Conservation (phyloP, 2,797 vertebrate genomes). For the Micrastur ruficollis region DNA sequence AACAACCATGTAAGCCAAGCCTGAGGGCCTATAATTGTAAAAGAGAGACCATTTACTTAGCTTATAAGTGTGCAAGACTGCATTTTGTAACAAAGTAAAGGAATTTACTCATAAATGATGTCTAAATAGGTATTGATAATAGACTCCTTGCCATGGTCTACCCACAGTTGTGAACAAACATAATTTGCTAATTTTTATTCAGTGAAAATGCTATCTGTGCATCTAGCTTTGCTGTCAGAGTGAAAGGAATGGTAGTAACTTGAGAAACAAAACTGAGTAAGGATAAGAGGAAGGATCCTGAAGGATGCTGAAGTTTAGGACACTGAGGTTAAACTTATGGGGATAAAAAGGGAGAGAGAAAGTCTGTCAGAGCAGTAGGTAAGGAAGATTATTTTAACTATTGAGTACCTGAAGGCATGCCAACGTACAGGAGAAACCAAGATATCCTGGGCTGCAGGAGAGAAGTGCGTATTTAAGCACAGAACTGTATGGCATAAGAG, state of each 20-base stretch:
- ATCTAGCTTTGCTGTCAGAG: neutral
- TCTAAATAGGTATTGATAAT: neutral
- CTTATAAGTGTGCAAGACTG: neutral
- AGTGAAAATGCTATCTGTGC: neutral
- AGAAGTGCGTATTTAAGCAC: rapidly evolving
- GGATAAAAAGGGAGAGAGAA: neutral
- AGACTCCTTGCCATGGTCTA: neutral
- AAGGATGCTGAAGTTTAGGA: neutral
- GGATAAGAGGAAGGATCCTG: neutral
- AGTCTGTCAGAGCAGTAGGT: neutral
- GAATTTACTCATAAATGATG: neutral
- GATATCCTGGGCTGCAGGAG: neutral
- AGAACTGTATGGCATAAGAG: neutral
- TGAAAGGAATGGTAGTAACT: neutral
- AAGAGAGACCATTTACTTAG: neutral
- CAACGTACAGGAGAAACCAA: neutral
- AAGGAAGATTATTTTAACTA: neutral
- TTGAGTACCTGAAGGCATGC: neutral
- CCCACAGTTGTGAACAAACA: neutral
- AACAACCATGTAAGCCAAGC: neutral
- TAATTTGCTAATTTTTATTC: neutral
- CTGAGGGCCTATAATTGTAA: neutral
- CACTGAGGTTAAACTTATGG: neutral
- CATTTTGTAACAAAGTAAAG: neutral
- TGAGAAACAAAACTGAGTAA: neutral